Base-by-base conservation (phyloP, 2,888 invertebrate species). In the Agrotis clavis region DNA sequence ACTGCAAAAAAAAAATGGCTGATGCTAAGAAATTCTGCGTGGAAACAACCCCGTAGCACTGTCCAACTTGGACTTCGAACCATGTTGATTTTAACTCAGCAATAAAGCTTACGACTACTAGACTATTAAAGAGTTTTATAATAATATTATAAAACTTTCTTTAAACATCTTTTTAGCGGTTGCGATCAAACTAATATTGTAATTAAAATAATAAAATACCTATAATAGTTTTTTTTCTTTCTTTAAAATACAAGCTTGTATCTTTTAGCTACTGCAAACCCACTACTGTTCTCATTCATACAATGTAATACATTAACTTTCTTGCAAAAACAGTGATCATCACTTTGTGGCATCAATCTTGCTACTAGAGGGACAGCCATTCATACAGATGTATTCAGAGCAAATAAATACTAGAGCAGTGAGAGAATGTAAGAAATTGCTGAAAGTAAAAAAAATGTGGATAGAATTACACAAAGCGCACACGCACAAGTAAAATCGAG, bases 351-450 rank as follows among this genome's bases (percentile, higher is more conserved):
- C 14, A 18, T n/a, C 30, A 30, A n/a, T 35, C 35, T 57, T 57
- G 35, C 19, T 35, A 35, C 7, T 35, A 7, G 6, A 57, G 35
- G 35, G n/a, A 57, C 14, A 57, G 41, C 7, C 14, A n/a, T n/a
- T 35, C 6, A 35, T 30, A 5, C 3, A 30, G 30, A 30, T 30
- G 30, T 4, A 30, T 4, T 30, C 35, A 35, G 35, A 35, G 35
- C 35, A 35, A 35, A 35, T 41, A 41, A 41, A 11, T 64, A 16
- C 13, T 74, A 72, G 16, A 35, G 19, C 63, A 21, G 13, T 51
- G n/a, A 53, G 16, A 66, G 21, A 50, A 19, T 30, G 25, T 13
- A 16, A 48, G 45, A 75, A 16, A 18, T 18, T 19, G 14, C 18
- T 19, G 14, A 9, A 57, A 25, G 16, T 11, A 14, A 67, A 56